Percentiles rank a stretch among this genome's conserved stretches.
These are phyloP conservation scores for Rhadinocentrus ornatus DNA, from an alignment of 2,797 vertebrate genomes.

Conservation along the genomic window DNA sequence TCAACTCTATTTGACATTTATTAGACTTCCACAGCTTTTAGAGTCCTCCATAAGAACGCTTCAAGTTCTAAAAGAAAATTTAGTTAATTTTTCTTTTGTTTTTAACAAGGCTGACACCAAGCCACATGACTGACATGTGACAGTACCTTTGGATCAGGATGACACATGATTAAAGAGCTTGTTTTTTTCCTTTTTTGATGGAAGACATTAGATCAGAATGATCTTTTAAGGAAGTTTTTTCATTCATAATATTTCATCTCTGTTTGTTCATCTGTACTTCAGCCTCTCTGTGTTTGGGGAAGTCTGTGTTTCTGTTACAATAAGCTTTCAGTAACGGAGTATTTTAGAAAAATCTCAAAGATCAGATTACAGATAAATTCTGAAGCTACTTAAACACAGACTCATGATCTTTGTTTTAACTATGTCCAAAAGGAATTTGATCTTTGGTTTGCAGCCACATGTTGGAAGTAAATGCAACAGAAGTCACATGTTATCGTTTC, in stretches of 20 bases:
- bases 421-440: neutral
- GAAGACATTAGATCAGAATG: neutral
- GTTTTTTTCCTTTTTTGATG: neutral
- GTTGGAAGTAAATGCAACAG: constrained; percentile 1
- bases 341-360: neutral
- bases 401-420: neutral
- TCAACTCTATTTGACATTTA: neutral
- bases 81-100: neutral
- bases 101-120: neutral
- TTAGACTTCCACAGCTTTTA: neutral
- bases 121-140: neutral
- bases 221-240: constrained; percentile 5
- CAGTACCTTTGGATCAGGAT: constrained; percentile 8
- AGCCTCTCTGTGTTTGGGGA: neutral
- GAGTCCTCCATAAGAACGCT: neutral
- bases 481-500: neutral
- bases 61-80: neutral
- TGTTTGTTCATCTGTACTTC: neutral
- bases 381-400: constrained; percentile 16
- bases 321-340: neutral
- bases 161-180: constrained; percentile 5
- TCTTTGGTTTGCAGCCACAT: neutral
- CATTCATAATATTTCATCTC: neutral
- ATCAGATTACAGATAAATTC: neutral
- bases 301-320: constrained; percentile 12